Evolutionary conservation across 2,888 invertebrate genomes (phyloP), one percentile per base, ranked within the genome.

Genomic region (Andrena fulva): DNA sequence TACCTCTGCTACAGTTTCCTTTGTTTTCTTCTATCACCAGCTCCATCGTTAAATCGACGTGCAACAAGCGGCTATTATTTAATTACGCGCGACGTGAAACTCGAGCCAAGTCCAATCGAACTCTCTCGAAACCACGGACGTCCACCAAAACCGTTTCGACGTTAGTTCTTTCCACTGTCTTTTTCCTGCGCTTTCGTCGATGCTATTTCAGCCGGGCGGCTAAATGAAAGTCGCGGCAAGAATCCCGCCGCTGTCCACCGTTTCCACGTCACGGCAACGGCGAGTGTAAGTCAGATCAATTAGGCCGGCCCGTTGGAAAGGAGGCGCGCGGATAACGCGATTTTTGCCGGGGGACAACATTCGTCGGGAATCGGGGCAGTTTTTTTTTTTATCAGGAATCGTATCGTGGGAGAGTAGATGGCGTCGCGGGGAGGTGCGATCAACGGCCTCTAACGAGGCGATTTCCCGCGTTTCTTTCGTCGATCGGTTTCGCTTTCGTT

Each of bases 401-500:
- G 10, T 50, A 29, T 63, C 69, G 59, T 29, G 50, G 12, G 72
- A 71, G 20, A 79, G 60, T n/a, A 12, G 59, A 6, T 20, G 6
- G n/a, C 20, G 64, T 71, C 52, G 50, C 16, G 1, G 27, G 20
- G 8, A n/a, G 27, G 20, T 8, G 29, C 54, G 56, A 77, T 77
- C 81, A 75, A 75, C 33, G 67, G 33, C 35, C 77, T 63, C 60
- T 48, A 56, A 70, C 48, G 10, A 69, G 64, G 27, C 56, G 50
- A 52, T 80, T 80, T n/a, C 63, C 31, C 20, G 20, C 24, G 29
- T 31, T 63, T 67, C 54, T 67, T 68, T 63, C n/a, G 72, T 8
- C 54, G 80, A 71, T 71, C 62, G 64, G 33, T 80, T 84, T 85
- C 80, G 83, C 86, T 85, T 86, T 86, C 74, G 48, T 67, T 24